These are phyloP conservation scores for Brachyopa scutellaris DNA, from an alignment of 2,888 invertebrate genomes.

Conservation along the genomic window DNA sequence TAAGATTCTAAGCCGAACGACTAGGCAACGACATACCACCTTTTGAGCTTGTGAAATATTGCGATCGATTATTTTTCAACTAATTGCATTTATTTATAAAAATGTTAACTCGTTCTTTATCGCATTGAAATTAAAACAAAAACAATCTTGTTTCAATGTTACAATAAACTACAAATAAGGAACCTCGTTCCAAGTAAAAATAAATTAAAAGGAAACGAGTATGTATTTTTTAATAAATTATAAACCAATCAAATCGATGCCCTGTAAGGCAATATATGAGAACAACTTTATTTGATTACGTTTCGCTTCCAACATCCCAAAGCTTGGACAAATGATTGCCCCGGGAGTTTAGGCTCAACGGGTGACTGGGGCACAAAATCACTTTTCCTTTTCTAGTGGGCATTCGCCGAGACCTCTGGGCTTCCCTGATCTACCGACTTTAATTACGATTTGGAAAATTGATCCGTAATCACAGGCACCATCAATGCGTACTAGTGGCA, in stretches of 20 bases:
- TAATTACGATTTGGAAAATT: constrained; percentile 42
- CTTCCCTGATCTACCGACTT: constrained; percentile 55
- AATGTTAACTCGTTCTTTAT: too few species aligned
- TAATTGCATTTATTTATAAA: too few species aligned
- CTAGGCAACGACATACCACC: too few species aligned
- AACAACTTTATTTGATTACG: neutral
- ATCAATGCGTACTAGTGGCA: neutral
- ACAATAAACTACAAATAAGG: too few species aligned
- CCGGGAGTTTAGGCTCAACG: constrained; percentile 3
- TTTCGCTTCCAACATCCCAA: neutral
- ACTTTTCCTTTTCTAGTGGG: constrained; percentile 8
- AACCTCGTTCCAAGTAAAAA: too few species aligned
- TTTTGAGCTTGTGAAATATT: too few species aligned
- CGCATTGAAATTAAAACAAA: too few species aligned
- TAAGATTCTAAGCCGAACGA: too few species aligned
- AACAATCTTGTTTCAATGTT: too few species aligned
- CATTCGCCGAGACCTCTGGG: constrained; percentile 20
- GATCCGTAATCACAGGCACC: constrained; percentile 25
- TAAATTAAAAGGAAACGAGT: too few species aligned
- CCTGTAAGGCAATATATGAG: constrained; percentile 5
- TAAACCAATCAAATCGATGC: neutral
- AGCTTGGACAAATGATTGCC: constrained; percentile 7
- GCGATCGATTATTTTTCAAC: too few species aligned
- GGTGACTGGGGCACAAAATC: constrained; percentile 14
- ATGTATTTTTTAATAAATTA: too few species aligned